Evolutionary conservation across 2,888 invertebrate species (phyloP), one percentile per base, ranked within the genome.

Genomic region (Drosophila lacicola): DNA sequence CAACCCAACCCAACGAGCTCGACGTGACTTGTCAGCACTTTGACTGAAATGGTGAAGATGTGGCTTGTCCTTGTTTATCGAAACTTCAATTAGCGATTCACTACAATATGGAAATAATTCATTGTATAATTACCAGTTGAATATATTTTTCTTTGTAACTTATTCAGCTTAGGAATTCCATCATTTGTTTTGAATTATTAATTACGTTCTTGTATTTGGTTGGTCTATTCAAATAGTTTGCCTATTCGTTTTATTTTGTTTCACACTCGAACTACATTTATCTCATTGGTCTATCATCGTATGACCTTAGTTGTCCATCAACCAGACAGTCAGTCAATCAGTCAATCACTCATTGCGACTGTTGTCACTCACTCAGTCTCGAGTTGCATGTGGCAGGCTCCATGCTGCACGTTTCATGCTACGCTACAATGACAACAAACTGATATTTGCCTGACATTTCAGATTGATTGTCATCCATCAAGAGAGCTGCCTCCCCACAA

Each of bases 381-480:
- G 56, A 76, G 77, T 66, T 74, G 72, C 58, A 65, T 73, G 68
- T 66, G 73, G 42, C 66, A 60, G 65, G 55, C 64, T 51, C 64
- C 70, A 58, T 49, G 77, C 71, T 73, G 72, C 66, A 77, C 73
- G 75, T 72, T 61, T 74, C 73, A 74, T 88, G 75, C 71, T 76
- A 73, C 61, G 84, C 80, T 71, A 74, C 78, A 88, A 80, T 86
- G 89, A 81, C 88, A 90, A 85, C 83, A 87, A 85, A 85, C 85
- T 85, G 89, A 81, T 84, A 84, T 89, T 89, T 88, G 86, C 84
- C 81, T 85, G 90, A 90, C 89, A 90, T 90, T 90, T 88, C 83
- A 90, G 87, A 90, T 90, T 89, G 90, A 89, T 89, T 90, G 90
- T 88, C 90, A 90, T 87, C 82, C 90, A 90, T 90, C 90, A 90